Base-by-base conservation (phyloP, 2,113 vertebrate species). In the Ceuthmochares aereus region DNA sequence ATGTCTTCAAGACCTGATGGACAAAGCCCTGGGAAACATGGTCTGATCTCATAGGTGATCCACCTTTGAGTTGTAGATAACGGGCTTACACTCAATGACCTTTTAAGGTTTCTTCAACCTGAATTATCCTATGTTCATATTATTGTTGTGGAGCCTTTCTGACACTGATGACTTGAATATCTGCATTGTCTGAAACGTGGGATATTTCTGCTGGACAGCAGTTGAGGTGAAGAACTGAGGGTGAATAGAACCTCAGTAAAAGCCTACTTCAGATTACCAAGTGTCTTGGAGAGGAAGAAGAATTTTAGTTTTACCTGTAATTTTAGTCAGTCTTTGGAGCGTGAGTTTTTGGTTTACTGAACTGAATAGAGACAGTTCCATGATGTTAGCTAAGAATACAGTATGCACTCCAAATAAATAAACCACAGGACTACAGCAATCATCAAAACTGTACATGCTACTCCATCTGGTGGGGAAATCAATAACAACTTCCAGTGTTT, bases 401-500 rank as follows among this genome's bases (percentile, higher is more conserved):
- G 9, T 77, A 43, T 72, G 18, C 9, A 23, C 17, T 77, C 36
- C 27, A 52, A 64, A 55, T 60, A 86, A 88, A 37, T 78, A 90
- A 78, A 66, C 84, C 45, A 51, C 45, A 30, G 56, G 32, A 77
- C 17, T 56, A 9, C 43, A 68, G 55, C 14, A 83, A 36, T 91
- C 74, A 74, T 77, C 76, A 94, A 95, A 94, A 92, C 88, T 95
- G 93, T 95, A 92, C 63, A 16, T 74, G 80, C 85, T 95, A 83
- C 97, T 96, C 94, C 94, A 94, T 96, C 96, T 97, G 91, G 70
- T 97, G 95, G 96, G 86, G 86, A 92, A 95, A 96, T 93, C 75
- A 95, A 66, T 95, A 94, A 96, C 89, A 84, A 84, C 89, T 93
- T 64, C 40, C 25, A 84, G n/a, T 58, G 23, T 87, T 92, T 89